phyloP scores from a whole-genome alignment of 2,113 vertebrate species.

The Lophotis ruficrista region DNA sequence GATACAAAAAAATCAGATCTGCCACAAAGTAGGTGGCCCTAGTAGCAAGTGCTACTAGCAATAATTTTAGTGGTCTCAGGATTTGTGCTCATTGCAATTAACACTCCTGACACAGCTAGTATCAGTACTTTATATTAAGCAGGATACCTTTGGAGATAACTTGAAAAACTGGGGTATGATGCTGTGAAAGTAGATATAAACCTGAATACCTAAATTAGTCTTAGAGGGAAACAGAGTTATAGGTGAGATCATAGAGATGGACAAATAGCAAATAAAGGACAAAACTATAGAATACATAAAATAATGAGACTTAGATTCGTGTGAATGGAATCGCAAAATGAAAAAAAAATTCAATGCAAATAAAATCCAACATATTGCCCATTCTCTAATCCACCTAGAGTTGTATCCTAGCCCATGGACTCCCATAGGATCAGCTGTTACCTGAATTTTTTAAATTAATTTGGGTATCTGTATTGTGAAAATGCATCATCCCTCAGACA shows the following conservation, averaged over 20 bases:
- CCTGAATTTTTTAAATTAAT: neutral
- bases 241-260: neutral
- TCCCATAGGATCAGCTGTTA: neutral
- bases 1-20: neutral
- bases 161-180: neutral
- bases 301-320: neutral
- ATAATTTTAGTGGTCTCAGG: neutral
- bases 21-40: neutral
- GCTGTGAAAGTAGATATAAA: neutral
- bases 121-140: neutral
- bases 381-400: accelerated
- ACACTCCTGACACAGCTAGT: neutral
- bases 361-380: neutral
- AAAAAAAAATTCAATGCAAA: neutral
- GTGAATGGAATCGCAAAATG: neutral
- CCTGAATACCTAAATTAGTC: neutral
- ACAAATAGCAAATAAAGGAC: neutral
- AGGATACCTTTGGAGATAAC: neutral
- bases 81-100: neutral
- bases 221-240: neutral
- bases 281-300: neutral
- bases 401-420: neutral
- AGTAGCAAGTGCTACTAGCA: neutral
- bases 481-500: neutral
- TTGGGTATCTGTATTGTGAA: neutral